Evolutionary conservation across 2,888 invertebrate genomes (phyloP).

Genomic region (Nymphalis c-album): DNA sequence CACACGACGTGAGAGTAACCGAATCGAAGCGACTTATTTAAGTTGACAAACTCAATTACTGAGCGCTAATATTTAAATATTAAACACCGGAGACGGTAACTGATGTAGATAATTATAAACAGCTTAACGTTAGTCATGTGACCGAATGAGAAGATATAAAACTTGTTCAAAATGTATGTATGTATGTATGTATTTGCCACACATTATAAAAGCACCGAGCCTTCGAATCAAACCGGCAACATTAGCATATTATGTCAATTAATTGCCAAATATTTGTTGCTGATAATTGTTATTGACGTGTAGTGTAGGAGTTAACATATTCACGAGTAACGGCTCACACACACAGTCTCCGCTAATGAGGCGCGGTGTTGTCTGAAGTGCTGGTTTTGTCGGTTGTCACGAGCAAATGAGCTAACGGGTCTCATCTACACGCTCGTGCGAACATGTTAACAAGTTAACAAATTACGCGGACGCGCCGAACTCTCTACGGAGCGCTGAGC

Average conservation of each 20-base stretch:
- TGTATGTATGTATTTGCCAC: not conserved
- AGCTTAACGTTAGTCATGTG: not conserved
- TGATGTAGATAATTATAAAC: not conserved
- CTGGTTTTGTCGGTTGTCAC: constrained; percentile 3
- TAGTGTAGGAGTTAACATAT: not conserved
- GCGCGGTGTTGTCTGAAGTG: not conserved
- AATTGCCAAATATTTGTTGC: constrained; percentile 1
- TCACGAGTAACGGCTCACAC: constrained; percentile 1
- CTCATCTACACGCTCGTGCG: constrained; percentile 4
- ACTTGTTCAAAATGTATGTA: not conserved
- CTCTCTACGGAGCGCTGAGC: not conserved
- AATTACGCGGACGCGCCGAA: not conserved
- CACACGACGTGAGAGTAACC: not conserved
- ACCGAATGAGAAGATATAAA: not conserved
- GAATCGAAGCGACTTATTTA: not conserved
- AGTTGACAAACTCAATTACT: not conserved
- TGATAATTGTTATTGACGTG: not conserved
- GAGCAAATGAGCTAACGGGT: constrained; percentile 5
- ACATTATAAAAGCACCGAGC: not conserved
- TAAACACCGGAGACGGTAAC: not conserved
- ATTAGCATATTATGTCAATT: constrained; percentile 7
- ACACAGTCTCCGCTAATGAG: constrained; percentile 8
- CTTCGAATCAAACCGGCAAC: not conserved
- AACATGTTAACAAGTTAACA: constrained; percentile 10
- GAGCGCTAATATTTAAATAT: not conserved